These are phyloP conservation scores for Brevipalpus yothersi DNA, from an alignment of 1,140 invertebrate genomes.

Conservation along the genomic window DNA sequence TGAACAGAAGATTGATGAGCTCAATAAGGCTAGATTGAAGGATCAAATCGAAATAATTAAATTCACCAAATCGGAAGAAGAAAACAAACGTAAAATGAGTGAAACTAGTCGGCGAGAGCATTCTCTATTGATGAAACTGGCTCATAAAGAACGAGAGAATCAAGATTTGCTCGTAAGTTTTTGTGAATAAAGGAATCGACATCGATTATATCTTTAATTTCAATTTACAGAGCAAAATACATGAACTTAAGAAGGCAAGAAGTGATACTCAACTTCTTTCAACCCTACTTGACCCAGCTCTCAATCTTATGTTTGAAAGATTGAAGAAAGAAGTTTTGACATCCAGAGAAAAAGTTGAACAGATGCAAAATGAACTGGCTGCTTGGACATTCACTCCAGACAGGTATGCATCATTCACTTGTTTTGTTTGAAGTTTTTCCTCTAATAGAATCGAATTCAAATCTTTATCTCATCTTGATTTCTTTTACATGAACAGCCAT, in stretches of 20 bases:
- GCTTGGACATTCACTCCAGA: constrained; percentile 98
- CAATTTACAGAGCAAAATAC: background rate
- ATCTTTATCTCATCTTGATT: constrained; percentile 9
- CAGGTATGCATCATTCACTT: constrained; percentile 29
- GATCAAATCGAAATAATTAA: constrained; percentile 26
- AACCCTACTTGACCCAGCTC: constrained; percentile 72
- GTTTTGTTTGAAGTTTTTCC: background rate
- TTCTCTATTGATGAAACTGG: constrained; percentile 60
- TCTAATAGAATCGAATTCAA: background rate
- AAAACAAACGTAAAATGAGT: constrained; percentile 46
- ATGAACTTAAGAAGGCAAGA: background rate
- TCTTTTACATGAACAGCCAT: constrained; percentile 31
- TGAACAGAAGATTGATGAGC: constrained; percentile 18
- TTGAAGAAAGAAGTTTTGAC: constrained; percentile 70
- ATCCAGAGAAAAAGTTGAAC: constrained; percentile 69
- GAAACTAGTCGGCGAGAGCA: constrained; percentile 71
- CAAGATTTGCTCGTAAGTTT: constrained; percentile 70
- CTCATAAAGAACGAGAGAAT: constrained; percentile 84
- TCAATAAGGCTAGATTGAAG: background rate
- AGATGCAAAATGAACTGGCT: constrained; percentile 87
- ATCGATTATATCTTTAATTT: background rate
- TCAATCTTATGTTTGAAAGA: constrained; percentile 75
- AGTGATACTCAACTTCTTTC: constrained; percentile 47
- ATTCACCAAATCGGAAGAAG: constrained; percentile 45
- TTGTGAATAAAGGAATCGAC: constrained; percentile 13